phyloP scores from a whole-genome alignment of 2,888 invertebrate species.

The Amphiduros pacificus region DNA sequence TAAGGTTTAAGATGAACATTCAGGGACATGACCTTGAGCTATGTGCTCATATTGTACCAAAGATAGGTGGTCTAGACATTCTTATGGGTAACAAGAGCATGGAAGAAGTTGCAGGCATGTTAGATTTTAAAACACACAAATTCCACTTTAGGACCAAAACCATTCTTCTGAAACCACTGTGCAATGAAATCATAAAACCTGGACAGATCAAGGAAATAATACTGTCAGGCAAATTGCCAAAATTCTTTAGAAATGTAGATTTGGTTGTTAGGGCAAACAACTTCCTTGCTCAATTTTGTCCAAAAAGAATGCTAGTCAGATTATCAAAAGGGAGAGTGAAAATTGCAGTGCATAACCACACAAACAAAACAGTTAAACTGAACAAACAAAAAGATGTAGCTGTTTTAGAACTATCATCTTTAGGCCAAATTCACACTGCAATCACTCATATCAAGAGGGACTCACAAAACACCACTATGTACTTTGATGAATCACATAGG shows the following conservation, averaged over 20 bases:
- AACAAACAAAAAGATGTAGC: background rate
- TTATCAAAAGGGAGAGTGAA: background rate
- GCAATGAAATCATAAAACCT: background rate
- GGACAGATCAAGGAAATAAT: background rate
- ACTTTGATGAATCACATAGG: background rate
- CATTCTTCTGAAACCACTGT: background rate
- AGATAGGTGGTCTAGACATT: background rate
- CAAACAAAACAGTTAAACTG: background rate
- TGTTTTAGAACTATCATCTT: background rate
- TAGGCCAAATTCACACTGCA: background rate
- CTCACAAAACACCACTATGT: background rate
- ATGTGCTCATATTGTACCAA: background rate
- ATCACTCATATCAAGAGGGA: background rate
- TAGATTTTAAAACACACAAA: background rate
- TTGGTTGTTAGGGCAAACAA: background rate
- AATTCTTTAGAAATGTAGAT: background rate
- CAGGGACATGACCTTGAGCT: background rate
- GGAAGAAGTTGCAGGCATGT: background rate
- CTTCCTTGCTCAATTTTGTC: background rate
- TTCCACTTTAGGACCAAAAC: background rate
- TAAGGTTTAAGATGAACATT: background rate
- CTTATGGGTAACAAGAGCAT: background rate
- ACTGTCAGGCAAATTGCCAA: background rate
- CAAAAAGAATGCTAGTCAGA: background rate
- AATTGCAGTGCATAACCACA: background rate